phyloP scores from a whole-genome alignment of 92 coral and sea anemone genomes.

The Palythoa heliodiscus region DNA sequence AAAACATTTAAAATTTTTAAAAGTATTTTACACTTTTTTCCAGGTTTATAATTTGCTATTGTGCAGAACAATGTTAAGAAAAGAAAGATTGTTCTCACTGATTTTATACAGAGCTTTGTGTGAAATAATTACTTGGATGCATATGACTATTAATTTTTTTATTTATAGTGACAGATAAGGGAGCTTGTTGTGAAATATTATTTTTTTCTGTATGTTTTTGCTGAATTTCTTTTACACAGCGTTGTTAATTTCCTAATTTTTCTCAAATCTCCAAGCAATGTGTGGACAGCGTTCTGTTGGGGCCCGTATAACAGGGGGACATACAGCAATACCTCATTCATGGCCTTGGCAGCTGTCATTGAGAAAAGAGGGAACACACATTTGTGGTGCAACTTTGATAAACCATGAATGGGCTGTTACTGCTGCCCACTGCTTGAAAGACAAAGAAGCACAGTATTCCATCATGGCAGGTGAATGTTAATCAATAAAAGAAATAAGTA shows the following conservation, averaged over 20 bases:
- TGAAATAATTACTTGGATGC: no score
- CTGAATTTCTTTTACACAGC: no score
- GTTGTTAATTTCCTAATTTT: not conserved
- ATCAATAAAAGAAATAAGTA: not conserved
- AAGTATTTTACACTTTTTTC: no score
- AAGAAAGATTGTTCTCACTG: no score
- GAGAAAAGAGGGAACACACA: conserved; percentile 22
- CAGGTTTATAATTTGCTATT: no score
- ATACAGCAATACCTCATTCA: conserved; percentile 32
- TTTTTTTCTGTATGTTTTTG: no score
- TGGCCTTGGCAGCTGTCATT: conserved; percentile 40
- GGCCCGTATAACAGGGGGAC: conserved; percentile 28
- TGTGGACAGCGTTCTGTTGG: conserved; percentile 22
- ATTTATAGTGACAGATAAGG: no score
- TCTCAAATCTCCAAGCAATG: not conserved
- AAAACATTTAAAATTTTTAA: no score
- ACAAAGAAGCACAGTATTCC: conserved; percentile 22
- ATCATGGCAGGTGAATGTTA: conserved; percentile 20
- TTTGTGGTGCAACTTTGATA: conserved; percentile 40
- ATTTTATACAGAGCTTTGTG: no score
- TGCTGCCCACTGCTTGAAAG: conserved; percentile 32
- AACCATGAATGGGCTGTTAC: conserved; percentile 31
- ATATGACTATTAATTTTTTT: no score
- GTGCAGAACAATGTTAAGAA: no score
- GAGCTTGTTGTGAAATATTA: no score